Percentiles rank a stretch among this genome's conserved stretches.
phyloP scores from a whole-genome alignment of 1,140 invertebrate species.

The Aphelenchoides besseyi region DNA sequence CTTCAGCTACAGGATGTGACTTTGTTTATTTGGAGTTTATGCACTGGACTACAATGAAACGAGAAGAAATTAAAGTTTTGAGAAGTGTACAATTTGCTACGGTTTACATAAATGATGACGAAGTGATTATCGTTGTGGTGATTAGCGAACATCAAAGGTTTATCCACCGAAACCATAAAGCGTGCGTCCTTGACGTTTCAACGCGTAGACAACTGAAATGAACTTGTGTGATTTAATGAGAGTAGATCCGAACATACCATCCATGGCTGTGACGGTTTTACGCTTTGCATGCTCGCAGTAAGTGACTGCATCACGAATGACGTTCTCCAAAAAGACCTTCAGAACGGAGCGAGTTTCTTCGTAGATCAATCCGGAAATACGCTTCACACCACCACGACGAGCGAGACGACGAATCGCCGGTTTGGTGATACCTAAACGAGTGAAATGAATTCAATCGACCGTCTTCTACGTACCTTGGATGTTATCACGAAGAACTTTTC shows the following conservation, averaged over 20 bases:
- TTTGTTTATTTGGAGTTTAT: not conserved
- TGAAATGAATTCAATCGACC: not conserved
- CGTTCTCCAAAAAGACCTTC: conserved; percentile 72
- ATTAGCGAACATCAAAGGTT: not conserved
- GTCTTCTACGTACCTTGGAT: too few relatives aligned
- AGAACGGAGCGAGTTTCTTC: conserved; percentile 64
- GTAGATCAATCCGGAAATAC: conserved; percentile 74
- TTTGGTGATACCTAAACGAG: conserved; percentile 69
- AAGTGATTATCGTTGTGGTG: not conserved
- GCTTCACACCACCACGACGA: conserved; percentile 74
- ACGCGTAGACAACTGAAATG: conserved; percentile 73
- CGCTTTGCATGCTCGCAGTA: conserved; percentile 78
- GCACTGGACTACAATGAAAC: not conserved
- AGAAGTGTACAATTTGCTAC: not conserved
- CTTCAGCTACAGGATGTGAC: not conserved
- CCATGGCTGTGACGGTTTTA: conserved; percentile 74
- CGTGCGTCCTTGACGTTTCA: conserved; percentile 76
- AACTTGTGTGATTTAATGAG: not conserved
- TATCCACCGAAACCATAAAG: conserved; percentile 66
- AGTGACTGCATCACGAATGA: conserved; percentile 77
- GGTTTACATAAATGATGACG: not conserved
- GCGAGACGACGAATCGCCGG: conserved; percentile 71
- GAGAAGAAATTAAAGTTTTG: too few relatives aligned
- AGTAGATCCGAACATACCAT: not conserved
- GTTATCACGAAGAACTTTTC: conserved; percentile 70